A percentile compares a stretch with the other conserved stretches of the same genome.
Conservation (phyloP, 2,797 vertebrate species). For the Cossypha caffra region DNA sequence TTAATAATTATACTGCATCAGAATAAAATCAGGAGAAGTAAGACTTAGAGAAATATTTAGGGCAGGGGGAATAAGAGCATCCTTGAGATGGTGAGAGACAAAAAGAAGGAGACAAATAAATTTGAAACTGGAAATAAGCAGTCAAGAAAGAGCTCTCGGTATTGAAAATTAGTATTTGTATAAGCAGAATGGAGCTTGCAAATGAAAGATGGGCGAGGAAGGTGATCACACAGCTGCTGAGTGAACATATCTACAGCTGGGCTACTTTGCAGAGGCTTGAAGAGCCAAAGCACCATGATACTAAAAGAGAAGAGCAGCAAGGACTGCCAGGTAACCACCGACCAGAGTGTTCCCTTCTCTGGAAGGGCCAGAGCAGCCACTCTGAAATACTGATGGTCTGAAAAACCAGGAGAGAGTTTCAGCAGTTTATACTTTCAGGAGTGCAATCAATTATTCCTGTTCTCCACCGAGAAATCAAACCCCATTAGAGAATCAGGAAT, state of each 20-base stretch:
- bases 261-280: not conserved
- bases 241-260: not conserved
- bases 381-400: not conserved
- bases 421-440: not conserved
- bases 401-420: not conserved
- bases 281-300: not conserved
- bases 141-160: not conserved
- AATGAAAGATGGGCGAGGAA: not conserved
- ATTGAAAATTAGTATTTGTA: not conserved
- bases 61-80: not conserved
- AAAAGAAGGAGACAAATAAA: not conserved
- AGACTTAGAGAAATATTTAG: not conserved
- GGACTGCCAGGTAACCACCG: not conserved
- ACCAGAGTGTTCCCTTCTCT: not conserved
- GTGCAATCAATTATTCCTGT: not conserved
- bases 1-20: not conserved
- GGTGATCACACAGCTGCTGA: not conserved
- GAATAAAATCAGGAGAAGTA: not conserved
- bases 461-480: not conserved
- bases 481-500: not conserved
- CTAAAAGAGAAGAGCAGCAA: not conserved
- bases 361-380: not conserved
- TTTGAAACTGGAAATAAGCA: not conserved
- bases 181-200: not conserved
- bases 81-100: not conserved